Evolutionary conservation across 1,140 invertebrate genomes (phyloP), one percentile per base, ranked within the genome.

Genomic region (Meloidogyne floridensis): DNA sequence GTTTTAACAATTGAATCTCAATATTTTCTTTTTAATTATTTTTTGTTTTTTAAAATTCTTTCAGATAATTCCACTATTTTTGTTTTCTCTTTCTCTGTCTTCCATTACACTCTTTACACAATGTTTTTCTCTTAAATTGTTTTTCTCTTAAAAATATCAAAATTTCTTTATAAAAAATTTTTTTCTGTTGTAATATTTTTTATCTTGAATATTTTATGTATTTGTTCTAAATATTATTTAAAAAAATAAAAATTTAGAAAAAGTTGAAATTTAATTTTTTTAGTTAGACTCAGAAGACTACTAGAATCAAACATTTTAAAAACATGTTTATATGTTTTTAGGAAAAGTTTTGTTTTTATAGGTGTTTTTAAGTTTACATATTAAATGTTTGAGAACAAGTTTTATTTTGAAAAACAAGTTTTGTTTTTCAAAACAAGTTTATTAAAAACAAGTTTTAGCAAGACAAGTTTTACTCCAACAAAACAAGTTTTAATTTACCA

Each of bases 1-100:
- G n/a, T 65, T 32, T 32, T 65, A n/a, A 65, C n/a, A n/a, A 65
- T n/a, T 65, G 59, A 65, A 65, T 65, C 59, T 65, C 59, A 65
- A n/a, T n/a, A 65, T 65, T n/a, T n/a, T 65, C 7, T 7, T 47
- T 47, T 47, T 47, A 47, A 47, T 65, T 18, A 18, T n/a, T 65
- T 65, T 65, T 65, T 56, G 3, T 3, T 15, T 59, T 59, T 59
- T 59, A 0, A 59, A 65, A 65, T n/a, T 65, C 56, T 59, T 59
- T 59, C 13, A n/a, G n/a, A n/a, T n/a, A n/a, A 65, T 65, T 65
- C 59, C 59, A 65, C 5, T 65, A 65, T 65, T 59, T 65, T n/a
- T 11, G 1, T 65, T 65, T 65, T 65, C 56, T 59, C 11, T 59
- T 65, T 65, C 59, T 65, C 59, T 65, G 7, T n/a, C 6, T 65